Evolutionary conservation across 2,113 vertebrate genomes (phyloP), one percentile per base, ranked within the genome.

Genomic region (Gymnorhina tibicen): DNA sequence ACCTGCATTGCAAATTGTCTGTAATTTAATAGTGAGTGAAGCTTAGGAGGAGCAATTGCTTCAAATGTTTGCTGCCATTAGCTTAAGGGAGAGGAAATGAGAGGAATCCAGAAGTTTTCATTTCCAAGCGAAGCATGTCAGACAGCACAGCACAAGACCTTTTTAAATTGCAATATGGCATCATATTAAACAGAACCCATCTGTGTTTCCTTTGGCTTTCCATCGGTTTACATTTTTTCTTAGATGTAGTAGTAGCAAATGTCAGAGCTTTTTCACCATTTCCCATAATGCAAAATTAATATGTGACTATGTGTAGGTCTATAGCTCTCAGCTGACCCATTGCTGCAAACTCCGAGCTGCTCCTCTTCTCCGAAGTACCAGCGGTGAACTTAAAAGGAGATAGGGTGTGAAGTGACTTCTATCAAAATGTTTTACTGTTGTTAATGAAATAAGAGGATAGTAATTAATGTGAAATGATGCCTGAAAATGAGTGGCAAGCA

Each of bases 141-240:
- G 52, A 87, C 20, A 92, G 79, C 39, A 83, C 35, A 79, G 47
- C 33, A 22, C 46, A 96, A 79, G 58, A 73, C 83, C 82, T 93
- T 92, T 97, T 60, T 6, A 77, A 91, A 79, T 86, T 44, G 64
- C 81, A 95, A 9, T 77, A 79, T 47, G 44, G 85, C 33, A 87
- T 86, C 47, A 41, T 59, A 73, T 93, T 94, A 94, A 95, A 91
- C 70, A 80, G 69, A 87, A 69, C 27, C 60, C 73, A 91, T 94
- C 85, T 95, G 85, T 95, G 42, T 92, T 94, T 96, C 72, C 67
- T 95, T 87, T 85, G 85, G 67, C 60, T 91, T 95, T 86, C 56
- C 67, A 91, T 80, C 72, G 67, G 53, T 87, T 83, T 83, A 70
- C 62, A 37, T 55, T 70, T 95, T 91, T 92, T 58, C 64, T 89